Conservation (phyloP, 1,140 invertebrate species). For the Homalodisca vitripennis region DNA sequence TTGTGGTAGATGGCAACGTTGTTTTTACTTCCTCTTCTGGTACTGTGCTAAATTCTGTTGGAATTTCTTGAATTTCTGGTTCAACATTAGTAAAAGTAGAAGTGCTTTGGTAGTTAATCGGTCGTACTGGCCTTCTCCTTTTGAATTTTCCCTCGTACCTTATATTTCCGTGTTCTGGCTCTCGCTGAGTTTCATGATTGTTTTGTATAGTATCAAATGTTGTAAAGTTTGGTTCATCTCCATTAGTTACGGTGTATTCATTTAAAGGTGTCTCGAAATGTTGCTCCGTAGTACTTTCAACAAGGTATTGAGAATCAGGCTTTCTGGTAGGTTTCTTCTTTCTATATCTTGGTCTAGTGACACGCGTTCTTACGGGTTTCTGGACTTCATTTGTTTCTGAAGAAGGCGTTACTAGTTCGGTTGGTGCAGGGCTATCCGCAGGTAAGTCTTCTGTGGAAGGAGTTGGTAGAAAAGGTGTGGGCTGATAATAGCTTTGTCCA, state of each 20-base stretch:
- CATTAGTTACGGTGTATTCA: not conserved
- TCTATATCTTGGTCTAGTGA: constrained; percentile 11
- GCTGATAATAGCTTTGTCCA: constrained; percentile 14
- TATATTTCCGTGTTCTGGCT: not conserved
- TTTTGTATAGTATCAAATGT: constrained; percentile 3
- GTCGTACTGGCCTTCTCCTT: constrained; percentile 19
- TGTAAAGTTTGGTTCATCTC: not conserved
- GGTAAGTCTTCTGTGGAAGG: constrained; percentile 32
- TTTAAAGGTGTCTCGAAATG: not conserved
- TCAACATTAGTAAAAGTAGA: constrained; percentile 29
- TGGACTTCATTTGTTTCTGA: constrained; percentile 29
- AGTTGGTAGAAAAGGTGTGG: constrained; percentile 36
- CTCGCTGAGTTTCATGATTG: not conserved
- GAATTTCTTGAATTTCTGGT: constrained; percentile 28
- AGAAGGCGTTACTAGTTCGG: constrained; percentile 18
- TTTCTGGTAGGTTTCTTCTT: constrained; percentile 14
- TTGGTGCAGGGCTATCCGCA: constrained; percentile 13
- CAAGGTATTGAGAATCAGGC: not conserved
- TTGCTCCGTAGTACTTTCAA: not conserved
- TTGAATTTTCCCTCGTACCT: constrained; percentile 15
- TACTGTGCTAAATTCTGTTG: constrained; percentile 23
- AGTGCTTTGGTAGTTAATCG: constrained; percentile 22
- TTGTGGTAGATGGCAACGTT: constrained; percentile 19
- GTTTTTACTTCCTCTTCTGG: constrained; percentile 18
- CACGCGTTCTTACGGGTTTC: constrained; percentile 11